Conservation (phyloP, 2,797 vertebrate genomes). For the Buceros bicornis region DNA sequence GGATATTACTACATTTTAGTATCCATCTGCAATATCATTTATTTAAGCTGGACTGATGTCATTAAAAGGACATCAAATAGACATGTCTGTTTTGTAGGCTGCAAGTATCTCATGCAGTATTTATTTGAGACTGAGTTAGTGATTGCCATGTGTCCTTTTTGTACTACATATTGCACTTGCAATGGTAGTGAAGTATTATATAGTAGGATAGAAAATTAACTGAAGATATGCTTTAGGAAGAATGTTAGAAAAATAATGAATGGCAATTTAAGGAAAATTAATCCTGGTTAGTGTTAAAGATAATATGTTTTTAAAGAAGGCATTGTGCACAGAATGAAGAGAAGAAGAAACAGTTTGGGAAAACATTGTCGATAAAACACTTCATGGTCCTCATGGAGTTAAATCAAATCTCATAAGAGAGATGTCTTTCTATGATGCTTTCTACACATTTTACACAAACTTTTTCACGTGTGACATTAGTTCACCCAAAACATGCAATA, state of each 20-base stretch:
- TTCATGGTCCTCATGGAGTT: not conserved
- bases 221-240: not conserved
- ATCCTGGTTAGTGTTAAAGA: not conserved
- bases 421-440: not conserved
- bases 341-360: not conserved
- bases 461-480: not conserved
- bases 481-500: not conserved
- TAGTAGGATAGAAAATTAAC: not conserved
- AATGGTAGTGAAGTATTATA: not conserved
- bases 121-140: not conserved
- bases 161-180: not conserved
- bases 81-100: not conserved
- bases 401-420: not conserved
- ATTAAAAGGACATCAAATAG: not conserved
- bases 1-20: not conserved
- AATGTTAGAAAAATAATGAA: not conserved
- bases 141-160: not conserved
- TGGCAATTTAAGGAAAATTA: not conserved
- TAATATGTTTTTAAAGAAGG: not conserved
- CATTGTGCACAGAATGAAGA: not conserved
- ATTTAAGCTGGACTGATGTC: not conserved
- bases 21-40: not conserved
- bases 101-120: not conserved
- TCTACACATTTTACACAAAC: not conserved
- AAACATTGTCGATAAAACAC: fast-evolving